Evolutionary conservation across 2,888 invertebrate species (phyloP).

Genomic region (Aspidiotus destructor): DNA sequence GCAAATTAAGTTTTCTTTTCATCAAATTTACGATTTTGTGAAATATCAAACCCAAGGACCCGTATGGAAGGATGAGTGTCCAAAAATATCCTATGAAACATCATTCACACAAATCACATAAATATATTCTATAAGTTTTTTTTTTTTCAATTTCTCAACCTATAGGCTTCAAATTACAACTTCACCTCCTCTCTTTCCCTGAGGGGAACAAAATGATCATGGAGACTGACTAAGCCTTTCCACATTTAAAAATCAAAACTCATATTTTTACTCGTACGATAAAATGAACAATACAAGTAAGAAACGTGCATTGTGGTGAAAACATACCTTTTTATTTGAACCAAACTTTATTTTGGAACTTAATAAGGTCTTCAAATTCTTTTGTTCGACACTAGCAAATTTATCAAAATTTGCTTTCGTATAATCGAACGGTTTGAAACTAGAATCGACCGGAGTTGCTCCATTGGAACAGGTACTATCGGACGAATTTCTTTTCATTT

Average conservation of each 20-base stretch:
- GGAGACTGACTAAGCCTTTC: background rate
- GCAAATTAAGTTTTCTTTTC: too few species aligned
- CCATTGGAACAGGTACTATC: background rate
- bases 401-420: conserved; percentile 28
- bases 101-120: too few species aligned
- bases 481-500: background rate
- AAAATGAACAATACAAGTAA: background rate
- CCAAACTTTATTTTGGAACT: conserved; percentile 22
- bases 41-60: too few species aligned
- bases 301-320: too few species aligned
- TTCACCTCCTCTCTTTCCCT: background rate
- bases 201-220: too few species aligned
- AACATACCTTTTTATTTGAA: conserved; percentile 16
- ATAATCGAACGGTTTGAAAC: conserved; percentile 15
- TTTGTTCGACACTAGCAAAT: conserved; percentile 11
- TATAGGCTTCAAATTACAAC: background rate
- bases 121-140: too few species aligned
- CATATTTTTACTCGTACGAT: background rate
- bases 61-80: too few species aligned
- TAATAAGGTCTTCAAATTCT: conserved; percentile 22
- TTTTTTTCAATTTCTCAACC: too few species aligned
- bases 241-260: background rate
- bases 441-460: background rate
- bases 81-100: too few species aligned
- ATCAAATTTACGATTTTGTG: too few species aligned